Evolutionary conservation across 2,888 invertebrate species (phyloP).

Genomic region (Leptopilina syphax): DNA sequence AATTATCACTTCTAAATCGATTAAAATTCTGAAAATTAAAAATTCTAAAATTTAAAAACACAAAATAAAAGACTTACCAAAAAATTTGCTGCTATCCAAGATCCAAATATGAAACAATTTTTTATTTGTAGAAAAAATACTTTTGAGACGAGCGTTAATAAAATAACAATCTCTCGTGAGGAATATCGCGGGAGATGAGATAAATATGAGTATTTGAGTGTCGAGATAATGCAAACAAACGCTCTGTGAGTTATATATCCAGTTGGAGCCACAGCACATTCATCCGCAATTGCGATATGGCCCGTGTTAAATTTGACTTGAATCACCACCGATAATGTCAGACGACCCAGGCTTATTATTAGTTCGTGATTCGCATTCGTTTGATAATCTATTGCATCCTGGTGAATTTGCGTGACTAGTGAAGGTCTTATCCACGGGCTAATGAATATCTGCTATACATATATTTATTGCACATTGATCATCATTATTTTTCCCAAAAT

Average conservation of each 20-base stretch:
- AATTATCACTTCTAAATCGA: too few species aligned
- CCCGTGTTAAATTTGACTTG: conserved; percentile 72
- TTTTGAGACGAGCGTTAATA: conserved; percentile 61
- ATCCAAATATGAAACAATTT: background rate
- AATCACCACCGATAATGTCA: conserved; percentile 69
- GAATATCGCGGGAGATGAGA: conserved; percentile 68
- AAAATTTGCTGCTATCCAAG: background rate
- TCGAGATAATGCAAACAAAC: conserved; percentile 72
- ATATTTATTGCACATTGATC: conserved; percentile 3
- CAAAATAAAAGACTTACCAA: background rate
- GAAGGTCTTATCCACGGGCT: conserved; percentile 7
- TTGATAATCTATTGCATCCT: conserved; percentile 63
- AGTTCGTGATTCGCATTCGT: conserved; percentile 65
- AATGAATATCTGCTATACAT: background rate
- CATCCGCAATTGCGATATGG: conserved; percentile 69
- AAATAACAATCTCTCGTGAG: conserved; percentile 67
- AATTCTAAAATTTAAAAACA: too few species aligned
- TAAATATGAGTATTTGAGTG: conserved; percentile 74
- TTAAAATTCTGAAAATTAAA: too few species aligned
- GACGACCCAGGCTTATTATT: conserved; percentile 68
- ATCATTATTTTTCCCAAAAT: background rate
- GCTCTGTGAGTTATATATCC: conserved; percentile 72
- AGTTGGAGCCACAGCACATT: conserved; percentile 56
- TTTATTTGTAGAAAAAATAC: background rate
- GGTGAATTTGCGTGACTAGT: conserved; percentile 56